Conservation (phyloP, 37 sponge, comb jelly and placozoan genomes). For the Chondrosia reniformis region DNA sequence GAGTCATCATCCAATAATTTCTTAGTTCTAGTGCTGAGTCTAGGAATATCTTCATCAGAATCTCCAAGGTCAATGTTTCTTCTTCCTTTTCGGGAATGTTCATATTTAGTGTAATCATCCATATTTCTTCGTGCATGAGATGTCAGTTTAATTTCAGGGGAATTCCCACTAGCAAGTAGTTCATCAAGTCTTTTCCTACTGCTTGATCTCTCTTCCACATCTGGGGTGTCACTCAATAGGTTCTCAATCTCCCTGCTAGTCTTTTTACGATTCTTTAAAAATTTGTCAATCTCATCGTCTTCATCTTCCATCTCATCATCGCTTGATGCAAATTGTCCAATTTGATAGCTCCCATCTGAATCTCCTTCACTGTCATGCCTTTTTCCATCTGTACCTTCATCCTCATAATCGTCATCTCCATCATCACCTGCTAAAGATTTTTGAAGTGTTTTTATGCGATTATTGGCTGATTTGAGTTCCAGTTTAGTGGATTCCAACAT, state of each 20-base stretch:
- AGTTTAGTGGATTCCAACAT: conserved; percentile 32
- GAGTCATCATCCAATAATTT: not conserved
- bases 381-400: conserved; percentile 28
- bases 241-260: not conserved
- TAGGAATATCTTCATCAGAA: not conserved
- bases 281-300: conserved; percentile 14
- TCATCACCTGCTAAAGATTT: conserved; percentile 56
- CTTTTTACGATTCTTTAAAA: not conserved
- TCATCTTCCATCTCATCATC: conserved; percentile 16
- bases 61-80: not conserved
- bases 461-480: conserved; percentile 70
- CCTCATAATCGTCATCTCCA: conserved; percentile 25
- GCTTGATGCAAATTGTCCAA: not conserved
- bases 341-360: conserved; percentile 11
- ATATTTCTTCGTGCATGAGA: not conserved
- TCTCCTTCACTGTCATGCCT: conserved; percentile 5
- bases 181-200: not conserved
- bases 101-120: not conserved
- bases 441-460: conserved; percentile 68
- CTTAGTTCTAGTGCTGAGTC: not conserved
- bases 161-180: not conserved
- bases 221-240: not conserved
- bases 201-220: not conserved
- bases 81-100: not conserved
- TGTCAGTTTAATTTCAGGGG: too few relatives aligned